Evolutionary conservation across 2,113 vertebrate genomes (phyloP), one percentile per base, ranked within the genome.

Genomic region (Tachuris rubrigastra): DNA sequence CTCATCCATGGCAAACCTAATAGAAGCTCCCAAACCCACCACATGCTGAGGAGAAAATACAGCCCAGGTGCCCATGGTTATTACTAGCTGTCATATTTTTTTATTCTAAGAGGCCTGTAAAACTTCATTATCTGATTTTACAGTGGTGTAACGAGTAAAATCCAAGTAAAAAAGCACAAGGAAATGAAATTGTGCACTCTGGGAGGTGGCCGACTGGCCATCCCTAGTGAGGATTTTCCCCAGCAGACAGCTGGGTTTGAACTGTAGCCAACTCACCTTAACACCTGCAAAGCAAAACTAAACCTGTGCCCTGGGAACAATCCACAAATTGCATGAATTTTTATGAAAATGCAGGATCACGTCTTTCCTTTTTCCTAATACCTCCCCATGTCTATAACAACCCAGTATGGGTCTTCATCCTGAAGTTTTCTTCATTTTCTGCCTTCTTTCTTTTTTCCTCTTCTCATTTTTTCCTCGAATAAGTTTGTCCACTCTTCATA

Each of bases 41-140:
- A 49, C 79, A 94, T 47, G 95, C 93, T 93, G 88, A 83, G 95
- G 60, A 92, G 80, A 96, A 97, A 96, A 95, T 80, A 91, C 58
- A 92, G 81, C 78, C 73, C 88, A 90, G 81, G 77, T 92, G 65
- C 55, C 91, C 76, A 68, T 76, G 50, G 79, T 89, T 84, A 93
- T 90, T 95, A 95, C 81, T 56, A 75, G 72, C 90, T 94, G 91
- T 86, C 76, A 66, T 71, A 10, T 85, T 50, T 85, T 85, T 91
- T 90, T 87, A 91, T 91, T 93, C 72, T 74, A 87, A 85, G 56
- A 89, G 46, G 55, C 17, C 37, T 82, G 74, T 58, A 91, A 87
- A 73, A 78, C 65, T 97, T 83, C 81, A 91, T 96, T 95, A 85
- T 66, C 86, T 66, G 90, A 69, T 85, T 97, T 96, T 94, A 85